Evolutionary conservation across 2,797 vertebrate species (phyloP), one percentile per base, ranked within the genome.

Genomic region (Megaceryle alcyon): DNA sequence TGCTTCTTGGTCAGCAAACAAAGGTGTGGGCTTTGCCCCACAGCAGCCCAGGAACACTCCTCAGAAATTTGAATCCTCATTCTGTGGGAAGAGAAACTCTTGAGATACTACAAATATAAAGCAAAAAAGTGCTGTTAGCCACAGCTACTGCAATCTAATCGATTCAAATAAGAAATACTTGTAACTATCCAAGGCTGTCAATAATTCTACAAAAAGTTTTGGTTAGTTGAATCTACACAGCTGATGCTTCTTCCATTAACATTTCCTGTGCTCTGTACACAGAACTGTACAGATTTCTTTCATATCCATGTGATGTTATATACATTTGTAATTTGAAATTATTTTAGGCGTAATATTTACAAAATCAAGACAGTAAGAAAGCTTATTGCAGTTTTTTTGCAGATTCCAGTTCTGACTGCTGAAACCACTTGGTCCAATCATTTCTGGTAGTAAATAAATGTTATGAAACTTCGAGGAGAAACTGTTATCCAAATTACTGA

Each of bases 401-500:
- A 51, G 73, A 94, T 80, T 90, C 59, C 51, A 90, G 88, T 96
- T 91, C 49, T 80, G 54, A 70, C 88, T 95, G 88, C 73, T 69
- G 91, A 91, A 89, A 94, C 49, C 46, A 86, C 65, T 97, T 77
- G 76, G 76, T 95, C 64, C 87, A 96, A 90, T 97, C 88, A 88
- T 95, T 97, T 97, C 92, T 73, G 77, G 77, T 87, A 96, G 93
- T 96, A 97, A 98, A 97, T 97, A 98, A 98, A 98, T 95, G 92
- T 98, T 98, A 97, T 97, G 94, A 96, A 97, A 96, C 84, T 96
- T 98, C 96, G 92, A 72, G 92, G 79, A 97, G 94, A 97, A 97
- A 94, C 95, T 94, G 96, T 97, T 97, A 98, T 96, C 97, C 96
- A 97, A 98, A 98, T 97, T 96, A 94, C 96, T 96, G 97, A 97